A percentile compares a stretch with the other conserved stretches of the same genome.
Conservation (phyloP, 2,113 vertebrate species). For the Carollia perspicillata region DNA sequence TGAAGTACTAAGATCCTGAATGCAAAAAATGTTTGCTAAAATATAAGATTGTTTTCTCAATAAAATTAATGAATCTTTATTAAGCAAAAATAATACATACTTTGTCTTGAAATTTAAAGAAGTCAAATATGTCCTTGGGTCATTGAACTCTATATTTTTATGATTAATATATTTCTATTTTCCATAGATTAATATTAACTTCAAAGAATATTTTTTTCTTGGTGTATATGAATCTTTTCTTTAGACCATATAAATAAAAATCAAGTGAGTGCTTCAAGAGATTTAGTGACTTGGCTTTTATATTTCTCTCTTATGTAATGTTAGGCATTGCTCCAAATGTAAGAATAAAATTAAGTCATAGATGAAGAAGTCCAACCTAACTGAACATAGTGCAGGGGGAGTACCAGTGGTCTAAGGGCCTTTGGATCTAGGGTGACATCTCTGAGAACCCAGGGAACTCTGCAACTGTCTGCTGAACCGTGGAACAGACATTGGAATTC, state of each 20-base stretch:
- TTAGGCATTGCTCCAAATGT: background rate
- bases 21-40: background rate
- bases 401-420: background rate
- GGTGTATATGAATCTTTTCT: background rate
- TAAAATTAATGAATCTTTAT: background rate
- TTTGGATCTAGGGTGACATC: background rate
- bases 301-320: background rate
- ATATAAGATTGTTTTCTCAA: background rate
- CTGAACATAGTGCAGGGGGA: background rate
- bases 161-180: background rate
- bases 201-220: background rate
- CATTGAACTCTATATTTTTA: background rate
- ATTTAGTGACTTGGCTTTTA: background rate
- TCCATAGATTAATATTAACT: background rate
- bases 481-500: background rate
- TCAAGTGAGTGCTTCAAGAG: background rate
- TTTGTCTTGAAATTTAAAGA: background rate
- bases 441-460: background rate
- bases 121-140: background rate
- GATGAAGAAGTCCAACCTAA: background rate
- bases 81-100: background rate
- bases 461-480: background rate
- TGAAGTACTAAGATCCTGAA: background rate
- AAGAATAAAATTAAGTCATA: background rate
- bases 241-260: background rate